phyloP scores from a whole-genome alignment of 2,797 vertebrate species.

The Steatocranus sp. region DNA sequence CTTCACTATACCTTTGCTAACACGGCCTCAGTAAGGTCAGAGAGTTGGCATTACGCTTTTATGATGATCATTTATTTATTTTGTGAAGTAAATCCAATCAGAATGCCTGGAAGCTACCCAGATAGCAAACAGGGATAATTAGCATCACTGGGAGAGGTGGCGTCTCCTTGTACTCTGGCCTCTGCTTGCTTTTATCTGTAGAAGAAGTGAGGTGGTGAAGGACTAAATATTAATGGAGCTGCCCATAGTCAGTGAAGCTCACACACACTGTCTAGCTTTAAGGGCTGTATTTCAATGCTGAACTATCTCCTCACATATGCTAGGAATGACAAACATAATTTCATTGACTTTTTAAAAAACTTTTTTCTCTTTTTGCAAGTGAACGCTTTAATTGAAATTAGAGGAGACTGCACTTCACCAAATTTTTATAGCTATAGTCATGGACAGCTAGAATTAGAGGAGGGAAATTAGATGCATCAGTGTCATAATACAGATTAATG shows the following conservation, averaged over 20 bases:
- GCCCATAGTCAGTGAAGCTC: conserved; percentile 52
- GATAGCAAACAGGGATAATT: conserved; percentile 77
- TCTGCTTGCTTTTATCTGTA: conserved; percentile 65
- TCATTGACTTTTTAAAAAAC: not conserved
- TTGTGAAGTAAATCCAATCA: conserved; percentile 79
- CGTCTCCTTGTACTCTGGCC: conserved; percentile 66
- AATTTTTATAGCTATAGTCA: not conserved
- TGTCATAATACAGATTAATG: not conserved
- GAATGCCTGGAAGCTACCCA: conserved; percentile 68
- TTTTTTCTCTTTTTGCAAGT: not conserved
- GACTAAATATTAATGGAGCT: conserved; percentile 64
- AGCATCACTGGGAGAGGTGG: conserved; percentile 80
- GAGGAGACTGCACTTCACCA: not conserved
- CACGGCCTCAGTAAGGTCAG: conserved; percentile 67
- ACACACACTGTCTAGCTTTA: conserved; percentile 45
- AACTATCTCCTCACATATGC: not conserved
- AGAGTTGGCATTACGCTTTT: conserved; percentile 75
- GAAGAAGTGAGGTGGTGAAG: conserved; percentile 56
- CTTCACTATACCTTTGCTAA: conserved; percentile 54
- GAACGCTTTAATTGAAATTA: not conserved
- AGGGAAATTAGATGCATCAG: not conserved
- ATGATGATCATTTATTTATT: conserved; percentile 82
- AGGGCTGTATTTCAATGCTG: conserved; percentile 19
- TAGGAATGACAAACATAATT: conserved; percentile 1
- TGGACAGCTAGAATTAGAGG: not conserved